Conservation (phyloP, 2,888 invertebrate genomes). For the Cosmorhoe ocellata region DNA sequence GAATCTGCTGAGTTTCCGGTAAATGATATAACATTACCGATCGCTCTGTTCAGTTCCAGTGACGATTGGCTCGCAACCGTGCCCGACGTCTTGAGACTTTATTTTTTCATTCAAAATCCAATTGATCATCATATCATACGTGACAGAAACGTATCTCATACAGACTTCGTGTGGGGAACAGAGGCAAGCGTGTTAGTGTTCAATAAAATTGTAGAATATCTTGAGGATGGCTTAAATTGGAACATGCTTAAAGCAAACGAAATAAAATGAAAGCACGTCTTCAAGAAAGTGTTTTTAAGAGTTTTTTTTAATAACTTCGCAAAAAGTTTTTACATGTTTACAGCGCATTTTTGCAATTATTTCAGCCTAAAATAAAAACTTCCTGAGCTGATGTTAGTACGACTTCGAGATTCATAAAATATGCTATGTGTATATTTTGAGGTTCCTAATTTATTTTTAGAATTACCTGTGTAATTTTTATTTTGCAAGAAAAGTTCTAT, state of each 20-base stretch:
- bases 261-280: constrained; percentile 8
- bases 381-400: no score
- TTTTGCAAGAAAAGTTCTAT: no score
- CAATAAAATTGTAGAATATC: constrained; percentile 49
- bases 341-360: no score
- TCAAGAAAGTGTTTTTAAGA: neutral
- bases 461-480: no score
- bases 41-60: constrained; percentile 57
- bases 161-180: constrained; percentile 61
- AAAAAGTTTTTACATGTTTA: no score
- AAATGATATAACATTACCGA: constrained; percentile 48
- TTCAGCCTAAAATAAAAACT: no score
- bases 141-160: constrained; percentile 52
- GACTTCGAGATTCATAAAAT: no score
- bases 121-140: constrained; percentile 58
- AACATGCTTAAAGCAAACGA: constrained; percentile 30
- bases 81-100: constrained; percentile 53
- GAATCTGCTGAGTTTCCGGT: constrained; percentile 44
- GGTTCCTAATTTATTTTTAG: no score
- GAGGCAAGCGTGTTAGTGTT: constrained; percentile 49
- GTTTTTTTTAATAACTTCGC: neutral
- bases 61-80: constrained; percentile 57
- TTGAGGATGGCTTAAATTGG: constrained; percentile 40
- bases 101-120: constrained; percentile 52
- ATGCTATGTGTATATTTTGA: no score